phyloP scores from a whole-genome alignment of 2,113 vertebrate species.

The Mus pahari region DNA sequence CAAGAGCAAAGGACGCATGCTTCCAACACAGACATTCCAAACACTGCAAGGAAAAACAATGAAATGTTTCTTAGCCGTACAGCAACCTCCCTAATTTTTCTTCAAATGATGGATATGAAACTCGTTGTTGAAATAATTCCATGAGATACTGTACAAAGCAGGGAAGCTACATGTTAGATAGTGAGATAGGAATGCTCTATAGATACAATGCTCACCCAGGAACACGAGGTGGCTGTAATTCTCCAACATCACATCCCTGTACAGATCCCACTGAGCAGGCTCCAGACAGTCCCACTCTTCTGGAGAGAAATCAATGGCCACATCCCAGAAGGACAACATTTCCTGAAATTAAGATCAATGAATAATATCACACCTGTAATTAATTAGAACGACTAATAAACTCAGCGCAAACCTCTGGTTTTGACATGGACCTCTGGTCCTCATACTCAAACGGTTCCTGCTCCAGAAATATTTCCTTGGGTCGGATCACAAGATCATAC shows the following conservation, averaged over 20 bases:
- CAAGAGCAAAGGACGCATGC: neutral
- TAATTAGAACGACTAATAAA: neutral
- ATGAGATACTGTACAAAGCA: neutral
- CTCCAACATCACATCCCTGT: constrained; percentile 10
- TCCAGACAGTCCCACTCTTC: neutral
- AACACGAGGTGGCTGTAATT: neutral
- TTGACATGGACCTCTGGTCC: neutral
- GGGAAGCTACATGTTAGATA: neutral
- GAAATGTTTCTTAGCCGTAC: neutral
- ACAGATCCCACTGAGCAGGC: neutral
- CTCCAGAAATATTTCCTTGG: neutral
- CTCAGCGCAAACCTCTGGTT: neutral
- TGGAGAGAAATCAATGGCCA: neutral
- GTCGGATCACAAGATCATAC: no score
- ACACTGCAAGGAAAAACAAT: neutral
- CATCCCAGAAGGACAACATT: neutral
- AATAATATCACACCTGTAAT: neutral
- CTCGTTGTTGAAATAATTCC: neutral
- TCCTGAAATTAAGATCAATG: neutral
- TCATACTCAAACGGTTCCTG: neutral
- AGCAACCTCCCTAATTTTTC: neutral
- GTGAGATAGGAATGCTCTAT: neutral
- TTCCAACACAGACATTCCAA: neutral
- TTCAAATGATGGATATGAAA: neutral
- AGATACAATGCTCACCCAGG: neutral